Conservation (phyloP, 2,113 vertebrate species). For the Gulo gulo region DNA sequence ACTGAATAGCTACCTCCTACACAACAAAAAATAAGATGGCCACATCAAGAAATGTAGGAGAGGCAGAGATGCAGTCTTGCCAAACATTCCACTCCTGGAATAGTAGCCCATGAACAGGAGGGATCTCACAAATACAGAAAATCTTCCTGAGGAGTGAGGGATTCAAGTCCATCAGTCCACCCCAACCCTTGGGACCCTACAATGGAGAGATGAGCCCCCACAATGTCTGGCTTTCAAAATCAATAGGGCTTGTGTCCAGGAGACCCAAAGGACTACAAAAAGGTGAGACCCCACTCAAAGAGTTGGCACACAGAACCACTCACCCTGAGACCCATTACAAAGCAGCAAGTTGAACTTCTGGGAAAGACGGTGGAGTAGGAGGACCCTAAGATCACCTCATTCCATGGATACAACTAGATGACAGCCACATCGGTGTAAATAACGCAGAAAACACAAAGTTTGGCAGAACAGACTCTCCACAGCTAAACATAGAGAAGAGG, state of each 20-base stretch:
- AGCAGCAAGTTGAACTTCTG: not conserved
- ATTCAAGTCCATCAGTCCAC: not conserved
- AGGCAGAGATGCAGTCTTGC: not conserved
- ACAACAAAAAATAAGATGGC: not conserved
- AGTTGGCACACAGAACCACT: not conserved
- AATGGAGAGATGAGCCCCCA: not conserved
- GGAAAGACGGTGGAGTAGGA: not conserved
- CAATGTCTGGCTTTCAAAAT: not conserved
- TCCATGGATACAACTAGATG: not conserved
- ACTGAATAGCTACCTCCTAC: not conserved
- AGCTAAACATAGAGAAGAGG: not conserved
- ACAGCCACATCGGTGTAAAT: not conserved
- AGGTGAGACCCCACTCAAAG: not conserved
- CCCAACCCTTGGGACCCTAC: not conserved
- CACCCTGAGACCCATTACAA: not conserved
- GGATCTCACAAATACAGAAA: not conserved
- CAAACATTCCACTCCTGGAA: not conserved
- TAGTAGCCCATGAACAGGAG: not conserved
- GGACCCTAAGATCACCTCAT: not conserved
- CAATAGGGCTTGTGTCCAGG: not conserved
- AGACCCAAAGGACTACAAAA: not conserved
- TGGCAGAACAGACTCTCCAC: not conserved
- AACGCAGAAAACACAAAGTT: not conserved
- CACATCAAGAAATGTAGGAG: not conserved
- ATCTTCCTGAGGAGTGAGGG: not conserved